Percentiles rank a stretch among this genome's conserved stretches.
These are phyloP conservation scores for Cerastis leucographa DNA, from an alignment of 2,888 invertebrate species.

Conservation along the genomic window DNA sequence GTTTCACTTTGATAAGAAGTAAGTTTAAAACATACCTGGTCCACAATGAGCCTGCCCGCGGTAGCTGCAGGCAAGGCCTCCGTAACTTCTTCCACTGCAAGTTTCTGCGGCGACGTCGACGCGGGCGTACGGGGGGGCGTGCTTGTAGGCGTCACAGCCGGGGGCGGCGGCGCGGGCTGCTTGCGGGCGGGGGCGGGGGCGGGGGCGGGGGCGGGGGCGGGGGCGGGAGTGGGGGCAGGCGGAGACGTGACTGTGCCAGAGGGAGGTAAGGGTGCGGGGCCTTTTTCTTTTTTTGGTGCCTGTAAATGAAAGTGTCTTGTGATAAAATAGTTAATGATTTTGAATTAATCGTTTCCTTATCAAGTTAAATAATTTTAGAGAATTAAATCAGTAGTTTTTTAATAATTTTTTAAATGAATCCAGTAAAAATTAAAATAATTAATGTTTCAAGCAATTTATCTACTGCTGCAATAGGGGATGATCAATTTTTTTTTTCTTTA, in stretches of 20 bases:
- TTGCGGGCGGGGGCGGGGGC: constrained; percentile 65
- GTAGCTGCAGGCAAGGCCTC: constrained; percentile 42
- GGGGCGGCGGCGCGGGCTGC: constrained; percentile 43
- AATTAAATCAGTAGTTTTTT: no score
- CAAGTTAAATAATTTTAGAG: no score
- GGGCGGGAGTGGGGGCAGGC: constrained; percentile 42
- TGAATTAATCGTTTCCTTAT: no score
- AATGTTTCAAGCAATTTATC: no score
- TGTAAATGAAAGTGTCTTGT: constrained; percentile 67
- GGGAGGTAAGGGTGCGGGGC: constrained; percentile 94
- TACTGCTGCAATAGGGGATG: no score
- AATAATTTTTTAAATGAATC: no score
- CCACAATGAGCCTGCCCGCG: constrained; percentile 79
- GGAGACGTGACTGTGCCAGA: constrained; percentile 77
- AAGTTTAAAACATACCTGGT: constrained; percentile 73
- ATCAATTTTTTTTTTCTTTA: no score
- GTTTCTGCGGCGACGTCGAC: constrained; percentile 44
- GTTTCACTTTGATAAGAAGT: no score
- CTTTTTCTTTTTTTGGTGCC: constrained; percentile 95
- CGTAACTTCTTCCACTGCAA: constrained; percentile 1
- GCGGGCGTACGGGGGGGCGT: constrained; percentile 64
- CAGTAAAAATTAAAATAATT: no score
- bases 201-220: constrained; percentile 18
- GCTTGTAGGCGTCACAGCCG: neutral
- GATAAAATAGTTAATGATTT: no score